Conservation (phyloP, 2,888 invertebrate genomes). For the Linnaemya vulpina region DNA sequence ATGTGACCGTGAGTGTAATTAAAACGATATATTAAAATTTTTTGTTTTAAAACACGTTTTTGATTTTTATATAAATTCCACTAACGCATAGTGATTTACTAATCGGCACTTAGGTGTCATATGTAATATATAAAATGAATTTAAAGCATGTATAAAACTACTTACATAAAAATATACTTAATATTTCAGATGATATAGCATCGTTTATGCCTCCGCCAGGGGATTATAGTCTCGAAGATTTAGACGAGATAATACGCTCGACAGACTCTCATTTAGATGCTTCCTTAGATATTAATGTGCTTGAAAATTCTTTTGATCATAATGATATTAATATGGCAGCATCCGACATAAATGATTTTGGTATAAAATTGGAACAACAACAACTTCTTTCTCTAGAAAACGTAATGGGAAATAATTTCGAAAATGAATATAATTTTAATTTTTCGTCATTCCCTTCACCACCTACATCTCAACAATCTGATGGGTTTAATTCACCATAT, state of each 20-base stretch:
- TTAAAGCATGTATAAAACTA: no score
- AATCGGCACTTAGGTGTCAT: no score
- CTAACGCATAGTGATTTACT: no score
- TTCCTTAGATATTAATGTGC: constrained; percentile 75
- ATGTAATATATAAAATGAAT: no score
- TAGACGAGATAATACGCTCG: constrained; percentile 79
- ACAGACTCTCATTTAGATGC: constrained; percentile 77
- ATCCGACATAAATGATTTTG: constrained; percentile 37
- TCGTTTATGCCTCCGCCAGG: constrained; percentile 75
- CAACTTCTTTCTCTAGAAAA: constrained; percentile 5
- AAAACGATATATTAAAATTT: no score
- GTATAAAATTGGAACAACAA: neutral
- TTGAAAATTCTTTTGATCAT: constrained; percentile 44
- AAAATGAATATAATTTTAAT: constrained; percentile 71
- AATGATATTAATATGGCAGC: constrained; percentile 55
- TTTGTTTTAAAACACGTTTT: no score
- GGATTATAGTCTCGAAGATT: constrained; percentile 77
- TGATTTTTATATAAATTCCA: no score
- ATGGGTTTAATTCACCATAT: neutral
- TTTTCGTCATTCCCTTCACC: constrained; percentile 69
- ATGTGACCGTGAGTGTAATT: no score
- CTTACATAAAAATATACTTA: no score
- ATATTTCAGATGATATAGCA: constrained; percentile 76
- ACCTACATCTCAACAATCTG: neutral
- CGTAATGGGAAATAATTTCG: constrained; percentile 35